Base-by-base conservation (phyloP, 2,797 vertebrate species). In the Pseudocheirus occidentalis region DNA sequence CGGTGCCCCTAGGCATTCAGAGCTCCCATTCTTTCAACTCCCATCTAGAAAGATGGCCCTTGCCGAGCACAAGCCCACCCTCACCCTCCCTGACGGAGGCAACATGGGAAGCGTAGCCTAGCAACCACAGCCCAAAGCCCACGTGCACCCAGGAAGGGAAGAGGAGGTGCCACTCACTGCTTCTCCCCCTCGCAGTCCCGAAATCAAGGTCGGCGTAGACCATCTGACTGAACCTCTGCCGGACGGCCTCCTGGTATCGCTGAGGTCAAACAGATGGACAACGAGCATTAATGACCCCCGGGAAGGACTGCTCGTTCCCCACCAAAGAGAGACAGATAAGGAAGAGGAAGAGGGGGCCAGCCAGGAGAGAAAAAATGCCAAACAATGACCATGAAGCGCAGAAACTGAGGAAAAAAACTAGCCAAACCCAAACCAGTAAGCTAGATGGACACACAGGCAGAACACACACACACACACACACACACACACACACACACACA, bases 201-300 rank as follows among this genome's bases (percentile, higher is more conserved):
- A 98, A 95, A 66, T 98, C 98, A 57, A 97, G 98, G 96, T 99
- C 99, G 7, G 99, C 98, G 95, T 99, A 99, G 11, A 98, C 97
- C 55, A 99, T 99, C 62, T 98, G 99, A 56, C 98, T 98, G 92
- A 99, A 99, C 34, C 99, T 99, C 93, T 99, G 99, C 91, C 99
- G 99, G 97, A 99, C 99, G 18, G 97, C 98, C 59, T 99, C 99
- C 97, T 99, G 99, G 96, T 99, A 99, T 98, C 95, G 99, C 99
- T 99, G 96, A 3, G 34, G 96, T 95, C 91, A 92, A 93, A 94
- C 54, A 96, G n/a, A 89, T 52, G 95, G 31, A 4, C 50, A 66
- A 24, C 24, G 31, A 46, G 50, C 5, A 40, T 57, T 55, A 73
- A 95, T 12, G 91, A 89, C 94, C 94, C 93, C 93, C 93, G 46